Percentiles rank a stretch among this genome's conserved stretches.
These are phyloP conservation scores for Myotis findleyi DNA, from an alignment of 2,797 vertebrate species.

Conservation along the genomic window DNA sequence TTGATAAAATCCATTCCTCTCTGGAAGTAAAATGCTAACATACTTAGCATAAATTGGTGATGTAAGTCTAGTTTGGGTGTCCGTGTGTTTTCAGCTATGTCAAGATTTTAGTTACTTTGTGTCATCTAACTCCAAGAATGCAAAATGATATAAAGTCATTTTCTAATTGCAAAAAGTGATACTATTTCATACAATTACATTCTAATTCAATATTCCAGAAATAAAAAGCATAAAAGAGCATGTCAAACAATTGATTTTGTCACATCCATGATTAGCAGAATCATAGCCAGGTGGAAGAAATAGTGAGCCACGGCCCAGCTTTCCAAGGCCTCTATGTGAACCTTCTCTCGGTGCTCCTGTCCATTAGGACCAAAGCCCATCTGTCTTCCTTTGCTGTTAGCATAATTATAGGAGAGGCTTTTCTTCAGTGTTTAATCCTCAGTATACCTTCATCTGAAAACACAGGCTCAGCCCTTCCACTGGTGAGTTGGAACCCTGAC, in stretches of 20 bases:
- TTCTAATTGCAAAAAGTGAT: constrained; percentile 36
- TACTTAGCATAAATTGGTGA: constrained; percentile 53
- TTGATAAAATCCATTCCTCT: constrained; percentile 50
- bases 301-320: constrained; percentile 18
- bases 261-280: constrained; percentile 22
- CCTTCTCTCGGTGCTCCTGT: background rate
- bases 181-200: background rate
- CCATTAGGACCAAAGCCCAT: background rate
- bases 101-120: constrained; percentile 55
- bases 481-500: background rate
- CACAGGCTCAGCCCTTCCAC: background rate
- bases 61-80: constrained; percentile 37
- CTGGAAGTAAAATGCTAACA: constrained; percentile 56
- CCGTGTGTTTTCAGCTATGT: constrained; percentile 48
- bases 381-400: constrained; percentile 29
- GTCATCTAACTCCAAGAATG: constrained; percentile 44
- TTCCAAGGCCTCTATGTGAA: background rate
- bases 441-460: constrained; percentile 30
- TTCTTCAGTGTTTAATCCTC: constrained; percentile 42
- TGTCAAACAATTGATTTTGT: constrained; percentile 33
- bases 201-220: constrained; percentile 34
- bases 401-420: constrained; percentile 30
- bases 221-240: background rate
- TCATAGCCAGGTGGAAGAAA: constrained; percentile 24
- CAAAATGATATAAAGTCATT: constrained; percentile 47